A percentile compares a stretch with the other conserved stretches of the same genome.
Evolutionary conservation across 2,113 vertebrate species (phyloP).

Genomic region (Struthidea cinerea): DNA sequence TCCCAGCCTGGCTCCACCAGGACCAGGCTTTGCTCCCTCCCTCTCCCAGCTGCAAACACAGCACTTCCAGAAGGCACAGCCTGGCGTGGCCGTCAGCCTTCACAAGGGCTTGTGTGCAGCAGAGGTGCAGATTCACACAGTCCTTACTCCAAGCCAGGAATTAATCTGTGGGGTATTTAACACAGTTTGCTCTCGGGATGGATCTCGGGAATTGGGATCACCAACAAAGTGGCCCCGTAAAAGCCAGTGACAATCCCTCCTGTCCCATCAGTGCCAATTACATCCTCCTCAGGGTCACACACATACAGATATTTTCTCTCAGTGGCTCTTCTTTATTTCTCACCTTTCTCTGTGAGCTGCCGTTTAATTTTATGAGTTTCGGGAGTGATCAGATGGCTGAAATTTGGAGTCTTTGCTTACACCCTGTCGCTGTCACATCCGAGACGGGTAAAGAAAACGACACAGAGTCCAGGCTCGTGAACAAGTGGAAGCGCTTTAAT

Average conservation of each 20-base stretch:
- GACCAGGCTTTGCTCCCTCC: neutral
- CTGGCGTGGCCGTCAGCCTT: neutral
- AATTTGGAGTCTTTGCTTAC: neutral
- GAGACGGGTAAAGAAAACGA: too few relatives aligned
- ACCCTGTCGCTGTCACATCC: too few relatives aligned
- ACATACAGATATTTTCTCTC: neutral
- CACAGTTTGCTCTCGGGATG: neutral
- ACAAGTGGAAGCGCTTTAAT: too few relatives aligned
- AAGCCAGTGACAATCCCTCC: neutral
- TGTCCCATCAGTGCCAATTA: neutral
- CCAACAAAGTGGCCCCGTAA: rapidly evolving
- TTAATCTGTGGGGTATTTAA: neutral
- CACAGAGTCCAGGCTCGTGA: too few relatives aligned
- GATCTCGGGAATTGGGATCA: neutral
- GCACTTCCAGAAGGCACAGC: neutral
- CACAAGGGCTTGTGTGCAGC: neutral
- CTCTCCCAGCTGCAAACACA: neutral
- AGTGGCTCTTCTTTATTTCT: neutral
- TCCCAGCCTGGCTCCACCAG: neutral
- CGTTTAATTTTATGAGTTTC: neutral
- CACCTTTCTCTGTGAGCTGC: neutral
- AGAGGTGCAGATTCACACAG: neutral
- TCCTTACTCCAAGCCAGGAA: neutral
- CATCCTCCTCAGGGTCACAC: neutral
- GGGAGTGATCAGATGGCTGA: neutral